Evolutionary conservation across 2,797 vertebrate species (phyloP), one percentile per base, ranked within the genome.

Genomic region (Oophaga sylvatica): DNA sequence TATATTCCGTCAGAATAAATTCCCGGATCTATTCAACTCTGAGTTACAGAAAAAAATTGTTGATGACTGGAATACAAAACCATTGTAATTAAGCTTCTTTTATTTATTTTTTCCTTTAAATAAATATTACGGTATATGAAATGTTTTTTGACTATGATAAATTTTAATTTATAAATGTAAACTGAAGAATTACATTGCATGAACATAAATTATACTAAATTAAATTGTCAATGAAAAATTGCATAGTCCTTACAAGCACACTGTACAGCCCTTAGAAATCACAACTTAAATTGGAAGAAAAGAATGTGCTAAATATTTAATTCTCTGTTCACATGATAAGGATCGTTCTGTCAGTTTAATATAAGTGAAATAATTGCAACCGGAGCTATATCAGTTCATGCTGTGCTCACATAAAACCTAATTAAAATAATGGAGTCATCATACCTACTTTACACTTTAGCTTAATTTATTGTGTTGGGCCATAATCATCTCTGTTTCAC

Each of bases 401-500:
- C 84, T 83, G 63, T 83, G 80, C n/a, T 79, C 62, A 79, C 63
- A 86, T 89, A 83, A 87, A 86, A 80, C 57, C 80, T 86, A 83
- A 79, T 89, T 87, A 92, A 93, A 94, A 95, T 94, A 95, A 94
- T 90, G 86, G 91, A 93, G 90, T 93, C 91, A 90, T 94, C 91
- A 90, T 67, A 80, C 19, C 75, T 81, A 89, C 81, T 93, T 92
- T 92, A 87, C 80, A 81, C 22, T 31, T 87, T 78, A 67, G 78
- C 59, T 91, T 97, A 96, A 98, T 97, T 95, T 93, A 91, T 92
- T 93, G 94, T 97, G 96, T 95, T 96, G 96, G 96, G 91, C 93
- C 92, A 92, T 97, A 96, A 98, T 99, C 97, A 97, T 97, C 96
- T 99, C 97, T 79, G 95, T 98, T 98, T 97, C 97, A 97, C 95